phyloP scores from a whole-genome alignment of 2,888 invertebrate genomes.

The Cactoblastis cactorum region DNA sequence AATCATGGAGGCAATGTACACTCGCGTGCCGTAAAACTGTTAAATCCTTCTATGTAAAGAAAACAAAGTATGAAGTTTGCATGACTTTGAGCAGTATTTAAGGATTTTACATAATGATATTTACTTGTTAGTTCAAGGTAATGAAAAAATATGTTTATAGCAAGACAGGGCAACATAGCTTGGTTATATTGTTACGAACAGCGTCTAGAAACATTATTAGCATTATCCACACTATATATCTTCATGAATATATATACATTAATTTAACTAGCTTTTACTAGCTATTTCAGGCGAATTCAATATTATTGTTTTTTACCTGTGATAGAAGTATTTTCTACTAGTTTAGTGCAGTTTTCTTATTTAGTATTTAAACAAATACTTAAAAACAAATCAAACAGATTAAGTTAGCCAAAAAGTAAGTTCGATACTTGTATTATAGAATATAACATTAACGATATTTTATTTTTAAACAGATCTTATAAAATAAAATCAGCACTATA shows the following conservation, averaged over 20 bases:
- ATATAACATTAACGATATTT: too few species aligned
- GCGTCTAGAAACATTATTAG: not conserved
- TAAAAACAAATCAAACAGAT: too few species aligned
- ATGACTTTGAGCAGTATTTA: slow-evolving; percentile 14
- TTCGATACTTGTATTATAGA: too few species aligned
- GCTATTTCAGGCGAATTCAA: not conserved
- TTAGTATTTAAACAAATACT: too few species aligned
- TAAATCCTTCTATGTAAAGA: slow-evolving; percentile 13
- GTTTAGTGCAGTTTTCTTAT: too few species aligned
- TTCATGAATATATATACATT: not conserved
- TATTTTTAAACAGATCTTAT: too few species aligned
- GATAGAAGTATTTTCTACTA: too few species aligned
- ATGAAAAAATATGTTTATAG: slow-evolving; percentile 9
- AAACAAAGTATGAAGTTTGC: slow-evolving; percentile 13
- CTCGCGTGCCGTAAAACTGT: slow-evolving; percentile 6
- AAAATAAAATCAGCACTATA: too few species aligned
- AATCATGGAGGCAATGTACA: slow-evolving; percentile 37
- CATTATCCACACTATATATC: not conserved
- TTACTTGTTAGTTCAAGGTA: slow-evolving; percentile 14
- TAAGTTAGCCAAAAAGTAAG: too few species aligned
- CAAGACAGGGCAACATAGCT: not conserved
- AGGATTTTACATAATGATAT: slow-evolving; percentile 12
- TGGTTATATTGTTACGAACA: not conserved
- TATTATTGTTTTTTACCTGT: too few species aligned
- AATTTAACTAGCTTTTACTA: not conserved